These are phyloP conservation scores for Galeruca laticollis DNA, from an alignment of 2,888 invertebrate genomes.

Conservation along the genomic window DNA sequence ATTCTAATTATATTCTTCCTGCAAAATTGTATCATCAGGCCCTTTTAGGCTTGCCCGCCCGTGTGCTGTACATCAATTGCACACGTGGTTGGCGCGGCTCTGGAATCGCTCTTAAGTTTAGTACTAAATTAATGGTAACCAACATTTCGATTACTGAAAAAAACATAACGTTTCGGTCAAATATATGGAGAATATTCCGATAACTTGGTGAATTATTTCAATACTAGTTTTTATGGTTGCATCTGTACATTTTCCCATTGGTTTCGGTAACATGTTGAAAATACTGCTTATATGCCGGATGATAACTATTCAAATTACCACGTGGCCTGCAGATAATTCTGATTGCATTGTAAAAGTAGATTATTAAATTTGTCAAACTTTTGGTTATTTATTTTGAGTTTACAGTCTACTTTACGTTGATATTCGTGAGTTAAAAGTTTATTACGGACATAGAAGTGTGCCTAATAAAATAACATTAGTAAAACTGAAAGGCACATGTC, in stretches of 20 bases:
- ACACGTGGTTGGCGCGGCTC: too few species aligned
- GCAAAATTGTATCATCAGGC: too few species aligned
- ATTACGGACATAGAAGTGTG: not conserved
- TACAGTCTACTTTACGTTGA: not conserved
- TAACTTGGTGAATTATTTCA: too few species aligned
- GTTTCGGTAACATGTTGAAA: not conserved
- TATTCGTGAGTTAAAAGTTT: not conserved
- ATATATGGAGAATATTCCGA: too few species aligned
- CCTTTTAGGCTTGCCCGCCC: too few species aligned
- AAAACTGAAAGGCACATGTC: not conserved
- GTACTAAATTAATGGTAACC: too few species aligned
- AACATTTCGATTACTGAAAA: too few species aligned
- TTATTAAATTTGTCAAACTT: slow-evolving; percentile 3
- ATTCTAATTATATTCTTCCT: too few species aligned
- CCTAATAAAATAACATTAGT: not conserved
- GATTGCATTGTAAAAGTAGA: not conserved
- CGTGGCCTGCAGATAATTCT: not conserved
- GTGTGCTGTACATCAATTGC: too few species aligned
- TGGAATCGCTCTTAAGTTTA: too few species aligned
- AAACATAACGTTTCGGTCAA: too few species aligned
- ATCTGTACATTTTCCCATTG: not conserved
- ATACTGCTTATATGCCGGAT: not conserved
- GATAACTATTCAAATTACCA: not conserved
- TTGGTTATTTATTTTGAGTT: not conserved
- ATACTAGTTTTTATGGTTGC: too few species aligned